Conservation (phyloP, 2,113 vertebrate species). For the Lathamus discolor region DNA sequence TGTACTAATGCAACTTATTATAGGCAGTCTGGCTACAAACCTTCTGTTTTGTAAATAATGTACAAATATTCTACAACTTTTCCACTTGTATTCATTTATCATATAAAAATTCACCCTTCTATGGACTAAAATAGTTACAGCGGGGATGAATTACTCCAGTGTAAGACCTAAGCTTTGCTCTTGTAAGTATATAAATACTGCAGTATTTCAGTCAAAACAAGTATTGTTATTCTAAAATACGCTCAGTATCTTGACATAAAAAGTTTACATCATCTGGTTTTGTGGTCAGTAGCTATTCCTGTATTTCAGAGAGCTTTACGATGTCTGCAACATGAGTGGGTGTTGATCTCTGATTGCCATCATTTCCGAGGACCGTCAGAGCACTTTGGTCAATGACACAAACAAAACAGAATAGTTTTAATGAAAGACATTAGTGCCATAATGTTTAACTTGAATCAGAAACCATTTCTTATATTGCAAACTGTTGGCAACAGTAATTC, state of each 20-base stretch:
- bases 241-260: not conserved
- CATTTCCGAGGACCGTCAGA: not conserved
- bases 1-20: not conserved
- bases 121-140: not conserved
- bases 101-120: not conserved
- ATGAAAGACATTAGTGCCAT: not conserved
- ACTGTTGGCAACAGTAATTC: not conserved
- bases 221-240: not conserved
- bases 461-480: not conserved
- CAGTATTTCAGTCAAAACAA: not conserved
- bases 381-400: not conserved
- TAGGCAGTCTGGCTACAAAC: not conserved
- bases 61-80: not conserved
- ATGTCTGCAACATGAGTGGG: not conserved
- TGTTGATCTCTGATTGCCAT: not conserved
- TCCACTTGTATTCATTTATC: not conserved
- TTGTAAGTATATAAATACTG: not conserved
- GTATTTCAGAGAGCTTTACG: not conserved
- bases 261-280: not conserved
- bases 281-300: not conserved
- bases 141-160: not conserved
- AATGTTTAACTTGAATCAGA: not conserved
- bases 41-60: not conserved
- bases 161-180: not conserved
- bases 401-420: not conserved